Evolutionary conservation across 1,140 invertebrate genomes (phyloP).

Genomic region (Drosophila busckii): DNA sequence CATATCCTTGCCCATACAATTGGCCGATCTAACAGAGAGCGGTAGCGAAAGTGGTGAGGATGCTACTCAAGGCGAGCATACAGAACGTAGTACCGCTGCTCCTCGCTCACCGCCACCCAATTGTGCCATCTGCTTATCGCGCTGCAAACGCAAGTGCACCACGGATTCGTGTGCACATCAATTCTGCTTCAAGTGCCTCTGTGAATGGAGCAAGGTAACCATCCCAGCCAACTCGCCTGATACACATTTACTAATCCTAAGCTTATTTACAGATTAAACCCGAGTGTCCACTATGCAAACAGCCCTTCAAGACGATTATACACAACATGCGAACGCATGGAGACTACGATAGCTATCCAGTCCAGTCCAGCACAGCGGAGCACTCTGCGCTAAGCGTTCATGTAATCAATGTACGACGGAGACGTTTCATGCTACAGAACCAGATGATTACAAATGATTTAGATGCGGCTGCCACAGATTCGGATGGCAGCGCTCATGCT

Average conservation of each 20-base stretch:
- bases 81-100: constrained; percentile 14
- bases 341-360: constrained; percentile 92
- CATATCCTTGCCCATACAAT: constrained; percentile 51
- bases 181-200: constrained; percentile 95
- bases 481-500: constrained; percentile 15
- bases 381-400: constrained; percentile 49
- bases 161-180: constrained; percentile 95
- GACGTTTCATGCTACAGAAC: constrained; percentile 42
- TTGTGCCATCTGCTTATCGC: constrained; percentile 95
- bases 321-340: constrained; percentile 93
- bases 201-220: constrained; percentile 96
- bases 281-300: constrained; percentile 96
- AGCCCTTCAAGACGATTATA: constrained; percentile 93
- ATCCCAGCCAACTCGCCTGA: neutral
- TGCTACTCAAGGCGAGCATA: constrained; percentile 4
- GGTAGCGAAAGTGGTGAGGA: constrained; percentile 70
- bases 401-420: constrained; percentile 49
- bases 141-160: constrained; percentile 92
- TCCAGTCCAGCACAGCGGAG: constrained; percentile 78
- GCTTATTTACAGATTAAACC: constrained; percentile 86
- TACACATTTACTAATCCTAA: neutral
- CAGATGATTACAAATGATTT: constrained; percentile 51
- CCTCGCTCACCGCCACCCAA: constrained; percentile 85
- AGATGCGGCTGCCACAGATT: constrained; percentile 32
- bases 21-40: constrained; percentile 60